Percentiles rank a stretch among this genome's conserved stretches.
These are phyloP conservation scores for Drosophila oshimai DNA, from an alignment of 1,140 invertebrate genomes.

Conservation along the genomic window DNA sequence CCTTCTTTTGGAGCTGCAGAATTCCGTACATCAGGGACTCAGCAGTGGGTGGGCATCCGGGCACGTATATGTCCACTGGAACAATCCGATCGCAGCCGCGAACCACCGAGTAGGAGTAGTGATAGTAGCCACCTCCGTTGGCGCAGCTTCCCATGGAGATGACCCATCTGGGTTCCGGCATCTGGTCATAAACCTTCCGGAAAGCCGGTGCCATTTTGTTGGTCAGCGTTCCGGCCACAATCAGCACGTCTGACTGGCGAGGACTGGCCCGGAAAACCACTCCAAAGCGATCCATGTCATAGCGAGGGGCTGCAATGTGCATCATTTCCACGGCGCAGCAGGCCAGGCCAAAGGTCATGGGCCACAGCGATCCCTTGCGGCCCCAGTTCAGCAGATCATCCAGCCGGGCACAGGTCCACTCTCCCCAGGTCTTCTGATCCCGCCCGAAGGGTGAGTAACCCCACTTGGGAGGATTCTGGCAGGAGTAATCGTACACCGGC, in stretches of 20 bases:
- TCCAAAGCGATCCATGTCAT: constrained; percentile 97
- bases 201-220: constrained; percentile 99
- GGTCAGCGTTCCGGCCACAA: constrained; percentile 98
- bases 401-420: constrained; percentile 90
- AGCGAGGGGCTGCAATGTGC: constrained; percentile 98
- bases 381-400: constrained; percentile 98
- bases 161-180: constrained; percentile 96
- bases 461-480: constrained; percentile 30
- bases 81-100: constrained; percentile 98
- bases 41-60: constrained; percentile 98
- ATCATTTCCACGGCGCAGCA: constrained; percentile 99
- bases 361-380: constrained; percentile 96
- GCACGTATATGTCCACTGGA: constrained; percentile 99
- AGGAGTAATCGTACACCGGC: constrained; percentile 58
- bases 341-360: constrained; percentile 97
- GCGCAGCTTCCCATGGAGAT: constrained; percentile 99
- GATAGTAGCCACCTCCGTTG: constrained; percentile 99
- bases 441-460: constrained; percentile 67
- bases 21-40: constrained; percentile 98
- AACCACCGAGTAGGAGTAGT: constrained; percentile 99
- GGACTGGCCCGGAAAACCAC: constrained; percentile 98
- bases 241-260: constrained; percentile 96
- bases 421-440: constrained; percentile 85
- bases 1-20: constrained; percentile 97
- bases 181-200: constrained; percentile 95